These are phyloP conservation scores for Actinia tenebrosa DNA, from an alignment of 64 coral and sea anemone species.

Conservation along the genomic window DNA sequence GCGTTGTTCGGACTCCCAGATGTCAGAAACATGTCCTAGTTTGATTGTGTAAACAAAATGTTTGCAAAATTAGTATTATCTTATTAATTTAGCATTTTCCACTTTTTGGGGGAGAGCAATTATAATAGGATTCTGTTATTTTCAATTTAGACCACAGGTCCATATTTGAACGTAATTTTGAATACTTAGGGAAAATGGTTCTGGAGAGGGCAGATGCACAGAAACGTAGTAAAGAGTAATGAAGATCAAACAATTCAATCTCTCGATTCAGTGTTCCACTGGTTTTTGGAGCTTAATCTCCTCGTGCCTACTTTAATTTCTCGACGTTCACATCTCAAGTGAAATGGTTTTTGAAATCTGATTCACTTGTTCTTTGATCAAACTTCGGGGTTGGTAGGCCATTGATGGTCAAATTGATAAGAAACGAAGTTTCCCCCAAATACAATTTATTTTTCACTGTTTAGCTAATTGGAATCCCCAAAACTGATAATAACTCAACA, in stretches of 20 bases:
- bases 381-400: conserved; percentile 12
- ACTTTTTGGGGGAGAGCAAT: neutral
- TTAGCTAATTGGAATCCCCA: conserved; percentile 19
- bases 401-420: conserved; percentile 17
- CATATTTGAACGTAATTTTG: neutral
- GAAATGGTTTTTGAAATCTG: neutral
- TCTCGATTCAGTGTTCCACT: neutral
- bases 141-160: conserved; percentile 19
- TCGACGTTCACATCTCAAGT: neutral
- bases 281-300: neutral
- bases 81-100: conserved; percentile 85
- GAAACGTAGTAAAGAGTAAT: neutral
- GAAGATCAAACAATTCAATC: conserved; percentile 5
- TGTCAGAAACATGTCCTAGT: conserved; percentile 67
- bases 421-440: neutral
- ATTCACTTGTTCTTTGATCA: conserved; percentile 13
- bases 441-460: conserved; percentile 25
- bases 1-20: conserved; percentile 76
- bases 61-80: conserved; percentile 82
- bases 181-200: conserved; percentile 1
- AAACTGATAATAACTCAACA: conserved; percentile 19
- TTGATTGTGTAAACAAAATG: conserved; percentile 80
- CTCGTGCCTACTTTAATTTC: neutral
- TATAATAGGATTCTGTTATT: conserved; percentile 9
- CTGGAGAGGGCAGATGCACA: conserved; percentile 7